phyloP scores from a whole-genome alignment of 2,113 vertebrate genomes.

The Polyodon spathula region DNA sequence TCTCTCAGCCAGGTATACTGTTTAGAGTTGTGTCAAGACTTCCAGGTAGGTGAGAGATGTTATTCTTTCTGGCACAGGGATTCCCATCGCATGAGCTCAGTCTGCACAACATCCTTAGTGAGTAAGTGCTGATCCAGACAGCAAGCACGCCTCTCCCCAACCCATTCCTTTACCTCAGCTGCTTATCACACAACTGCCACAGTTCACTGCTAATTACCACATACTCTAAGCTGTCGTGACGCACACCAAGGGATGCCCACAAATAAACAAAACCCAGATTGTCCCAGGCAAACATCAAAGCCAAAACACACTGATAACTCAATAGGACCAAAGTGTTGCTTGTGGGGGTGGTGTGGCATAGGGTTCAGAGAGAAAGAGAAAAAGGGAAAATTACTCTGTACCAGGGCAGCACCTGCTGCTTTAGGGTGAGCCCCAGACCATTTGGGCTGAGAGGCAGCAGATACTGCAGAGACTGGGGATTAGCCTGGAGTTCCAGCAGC shows the following conservation, averaged over 20 bases:
- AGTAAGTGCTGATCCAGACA: constrained; percentile 49
- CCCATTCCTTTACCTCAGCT: constrained; percentile 28
- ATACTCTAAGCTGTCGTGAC: constrained; percentile 20
- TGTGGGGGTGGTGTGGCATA: constrained; percentile 13
- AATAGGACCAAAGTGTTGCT: constrained; percentile 5
- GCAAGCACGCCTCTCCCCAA: constrained; percentile 19
- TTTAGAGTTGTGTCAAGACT: not conserved
- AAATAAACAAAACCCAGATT: constrained; percentile 50
- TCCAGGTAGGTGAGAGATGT: not conserved
- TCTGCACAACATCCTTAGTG: constrained; percentile 49
- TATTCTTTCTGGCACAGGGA: constrained; percentile 8
- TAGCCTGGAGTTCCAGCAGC: constrained; percentile 14
- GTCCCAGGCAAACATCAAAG: constrained; percentile 52
- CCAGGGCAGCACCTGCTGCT: constrained; percentile 56
- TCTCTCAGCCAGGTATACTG: not conserved
- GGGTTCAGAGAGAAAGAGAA: constrained; percentile 22
- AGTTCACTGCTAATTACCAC: constrained; percentile 39
- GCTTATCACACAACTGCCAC: constrained; percentile 35
- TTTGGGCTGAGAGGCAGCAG: constrained; percentile 33
- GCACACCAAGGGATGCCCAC: constrained; percentile 44
- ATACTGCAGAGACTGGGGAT: constrained; percentile 27
- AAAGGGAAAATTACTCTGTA: constrained; percentile 51
- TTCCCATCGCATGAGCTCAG: constrained; percentile 16
- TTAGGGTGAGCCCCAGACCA: constrained; percentile 30
- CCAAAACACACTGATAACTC: constrained; percentile 48